These are phyloP conservation scores for Tuberolachnus salignus DNA, from an alignment of 2,888 invertebrate species.

Conservation along the genomic window DNA sequence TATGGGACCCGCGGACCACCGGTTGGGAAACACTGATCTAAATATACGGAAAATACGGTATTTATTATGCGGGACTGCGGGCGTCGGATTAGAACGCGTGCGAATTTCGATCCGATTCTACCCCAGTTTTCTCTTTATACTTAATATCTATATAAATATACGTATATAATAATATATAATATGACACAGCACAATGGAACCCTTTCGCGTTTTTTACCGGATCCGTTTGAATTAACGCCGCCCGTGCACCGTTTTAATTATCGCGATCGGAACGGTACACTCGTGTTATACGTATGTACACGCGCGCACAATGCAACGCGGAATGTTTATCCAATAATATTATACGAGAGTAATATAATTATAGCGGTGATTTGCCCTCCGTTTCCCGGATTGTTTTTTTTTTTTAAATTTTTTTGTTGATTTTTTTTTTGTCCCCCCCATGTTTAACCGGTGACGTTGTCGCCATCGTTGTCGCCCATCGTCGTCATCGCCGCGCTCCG, in stretches of 20 bases:
- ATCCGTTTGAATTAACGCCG: conserved; percentile 11
- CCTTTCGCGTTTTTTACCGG: background rate
- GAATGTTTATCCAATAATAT: background rate
- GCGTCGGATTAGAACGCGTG: background rate
- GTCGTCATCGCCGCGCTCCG: background rate
- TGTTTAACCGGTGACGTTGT: no score
- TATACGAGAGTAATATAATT: background rate
- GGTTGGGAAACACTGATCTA: no score
- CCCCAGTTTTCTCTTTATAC: background rate
- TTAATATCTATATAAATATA: no score
- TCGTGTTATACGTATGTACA: no score
- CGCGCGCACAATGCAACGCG: background rate
- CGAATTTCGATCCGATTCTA: background rate
- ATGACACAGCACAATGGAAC: background rate
- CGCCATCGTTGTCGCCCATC: no score
- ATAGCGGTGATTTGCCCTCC: background rate
- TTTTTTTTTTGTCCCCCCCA: no score
- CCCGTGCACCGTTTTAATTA: conserved; percentile 4
- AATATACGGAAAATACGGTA: no score
- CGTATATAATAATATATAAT: background rate
- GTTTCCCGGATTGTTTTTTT: background rate
- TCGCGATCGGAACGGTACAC: background rate
- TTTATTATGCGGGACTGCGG: background rate
- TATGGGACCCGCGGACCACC: no score
- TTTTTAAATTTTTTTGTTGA: background rate